Evolutionary conservation across 2,888 invertebrate genomes (phyloP).

Genomic region (Lithophane ornitopus): DNA sequence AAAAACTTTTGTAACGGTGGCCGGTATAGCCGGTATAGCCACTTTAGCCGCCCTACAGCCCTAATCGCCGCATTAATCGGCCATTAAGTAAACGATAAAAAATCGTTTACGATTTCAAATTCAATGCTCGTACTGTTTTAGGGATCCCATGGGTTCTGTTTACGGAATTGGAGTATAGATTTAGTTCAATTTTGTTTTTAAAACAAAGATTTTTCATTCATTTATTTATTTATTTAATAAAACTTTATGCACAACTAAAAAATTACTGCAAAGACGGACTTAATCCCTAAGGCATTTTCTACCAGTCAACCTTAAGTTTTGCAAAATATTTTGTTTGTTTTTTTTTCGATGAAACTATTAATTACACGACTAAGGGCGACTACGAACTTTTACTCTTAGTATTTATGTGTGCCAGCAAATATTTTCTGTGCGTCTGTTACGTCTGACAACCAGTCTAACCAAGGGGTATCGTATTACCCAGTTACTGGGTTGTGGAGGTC

Average conservation of each 20-base stretch:
- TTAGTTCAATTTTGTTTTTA: background rate
- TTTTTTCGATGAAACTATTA: background rate
- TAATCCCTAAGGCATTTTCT: no score
- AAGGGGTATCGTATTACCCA: no score
- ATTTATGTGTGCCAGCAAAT: no score
- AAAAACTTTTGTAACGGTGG: constrained; percentile 16
- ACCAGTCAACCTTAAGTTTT: no score
- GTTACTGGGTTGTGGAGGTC: no score
- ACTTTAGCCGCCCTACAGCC: constrained; percentile 30
- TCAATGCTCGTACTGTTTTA: constrained; percentile 53
- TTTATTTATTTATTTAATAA: no score
- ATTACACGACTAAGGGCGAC: background rate
- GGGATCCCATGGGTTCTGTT: constrained; percentile 4
- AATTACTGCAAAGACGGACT: no score
- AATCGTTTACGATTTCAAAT: constrained; percentile 62
- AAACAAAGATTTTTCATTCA: background rate
- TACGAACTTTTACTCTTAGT: background rate
- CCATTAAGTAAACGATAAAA: constrained; percentile 62
- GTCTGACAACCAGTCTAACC: no score
- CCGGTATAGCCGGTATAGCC: constrained; percentile 24
- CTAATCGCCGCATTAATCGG: constrained; percentile 60
- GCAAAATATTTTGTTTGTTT: no score
- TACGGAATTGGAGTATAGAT: constrained; percentile 3
- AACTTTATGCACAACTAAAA: no score
- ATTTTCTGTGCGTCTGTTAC: no score